Percentiles rank a stretch among this genome's conserved stretches.
Conservation (phyloP, 2,888 invertebrate species). For the Dolomedes plantarius region DNA sequence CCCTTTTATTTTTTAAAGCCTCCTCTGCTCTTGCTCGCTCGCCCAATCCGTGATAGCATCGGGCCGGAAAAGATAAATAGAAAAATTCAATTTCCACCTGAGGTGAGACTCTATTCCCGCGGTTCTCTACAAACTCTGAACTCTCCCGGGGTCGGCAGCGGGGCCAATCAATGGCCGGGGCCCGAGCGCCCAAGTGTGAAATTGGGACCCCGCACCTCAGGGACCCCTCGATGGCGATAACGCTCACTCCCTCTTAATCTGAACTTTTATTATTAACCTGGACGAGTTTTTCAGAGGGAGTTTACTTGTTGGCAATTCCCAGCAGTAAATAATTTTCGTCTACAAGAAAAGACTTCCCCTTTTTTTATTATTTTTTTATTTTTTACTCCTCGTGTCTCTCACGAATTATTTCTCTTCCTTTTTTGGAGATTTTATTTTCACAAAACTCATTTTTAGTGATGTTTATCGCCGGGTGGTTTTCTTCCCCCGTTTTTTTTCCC, state of each 20-base stretch:
- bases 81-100: slow-evolving; percentile 14
- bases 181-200: slow-evolving; percentile 70
- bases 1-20: too few species aligned
- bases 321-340: slow-evolving; percentile 63
- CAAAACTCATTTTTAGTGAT: slow-evolving; percentile 64
- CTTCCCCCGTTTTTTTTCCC: too few species aligned
- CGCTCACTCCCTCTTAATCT: slow-evolving; percentile 39
- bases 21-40: background rate
- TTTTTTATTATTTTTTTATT: too few species aligned
- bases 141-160: background rate
- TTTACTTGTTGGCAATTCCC: slow-evolving; percentile 31
- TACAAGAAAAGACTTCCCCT: slow-evolving; percentile 32
- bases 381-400: background rate
- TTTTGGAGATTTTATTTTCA: background rate
- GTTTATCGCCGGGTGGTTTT: slow-evolving; percentile 37
- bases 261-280: slow-evolving; percentile 61
- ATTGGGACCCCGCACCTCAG: slow-evolving; percentile 60
- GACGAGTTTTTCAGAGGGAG: background rate
- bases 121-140: background rate
- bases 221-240: slow-evolving; percentile 56
- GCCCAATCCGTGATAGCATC: slow-evolving; percentile 1
- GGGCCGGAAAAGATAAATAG: background rate
- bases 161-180: slow-evolving; percentile 38
- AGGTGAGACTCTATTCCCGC: background rate
- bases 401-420: background rate